A percentile compares a stretch with the other conserved stretches of the same genome.
Evolutionary conservation across 2,888 invertebrate genomes (phyloP).

Genomic region (Bimastos eiseni): DNA sequence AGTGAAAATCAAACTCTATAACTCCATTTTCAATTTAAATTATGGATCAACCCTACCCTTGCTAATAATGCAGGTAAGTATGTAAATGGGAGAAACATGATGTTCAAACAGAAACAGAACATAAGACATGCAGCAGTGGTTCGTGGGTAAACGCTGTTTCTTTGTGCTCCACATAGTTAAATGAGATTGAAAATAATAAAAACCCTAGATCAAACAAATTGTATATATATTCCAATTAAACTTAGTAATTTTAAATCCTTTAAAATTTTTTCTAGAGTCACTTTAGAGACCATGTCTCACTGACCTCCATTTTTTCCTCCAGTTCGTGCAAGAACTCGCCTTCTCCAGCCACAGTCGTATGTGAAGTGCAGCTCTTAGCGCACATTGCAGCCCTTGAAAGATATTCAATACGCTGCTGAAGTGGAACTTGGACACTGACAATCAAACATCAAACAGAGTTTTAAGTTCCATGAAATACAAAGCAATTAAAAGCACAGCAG

Average conservation of each 20-base stretch:
- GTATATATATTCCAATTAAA: too few species aligned
- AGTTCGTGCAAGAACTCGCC: constrained; percentile 83
- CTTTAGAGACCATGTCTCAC: not conserved
- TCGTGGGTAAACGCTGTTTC: not conserved
- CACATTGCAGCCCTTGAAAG: constrained; percentile 91
- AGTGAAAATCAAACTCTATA: not conserved
- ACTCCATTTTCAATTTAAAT: too few species aligned
- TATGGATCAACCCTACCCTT: too few species aligned
- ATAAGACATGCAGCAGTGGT: not conserved
- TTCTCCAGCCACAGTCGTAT: constrained; percentile 68
- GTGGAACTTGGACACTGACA: constrained; percentile 72
- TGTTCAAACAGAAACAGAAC: not conserved
- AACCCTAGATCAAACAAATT: too few species aligned
- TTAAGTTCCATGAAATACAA: not conserved
- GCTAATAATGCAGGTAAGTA: not conserved
- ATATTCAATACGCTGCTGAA: constrained; percentile 84
- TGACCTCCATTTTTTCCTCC: constrained; percentile 88
- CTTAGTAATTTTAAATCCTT: not conserved
- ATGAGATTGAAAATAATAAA: too few species aligned
- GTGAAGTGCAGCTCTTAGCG: constrained; percentile 74
- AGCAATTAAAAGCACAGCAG: not conserved
- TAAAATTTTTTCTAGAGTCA: not conserved
- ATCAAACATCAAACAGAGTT: not conserved
- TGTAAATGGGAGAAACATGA: not conserved
- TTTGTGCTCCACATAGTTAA: not conserved